Conservation (phyloP, 1,140 invertebrate genomes). For the Hermetia illucens region DNA sequence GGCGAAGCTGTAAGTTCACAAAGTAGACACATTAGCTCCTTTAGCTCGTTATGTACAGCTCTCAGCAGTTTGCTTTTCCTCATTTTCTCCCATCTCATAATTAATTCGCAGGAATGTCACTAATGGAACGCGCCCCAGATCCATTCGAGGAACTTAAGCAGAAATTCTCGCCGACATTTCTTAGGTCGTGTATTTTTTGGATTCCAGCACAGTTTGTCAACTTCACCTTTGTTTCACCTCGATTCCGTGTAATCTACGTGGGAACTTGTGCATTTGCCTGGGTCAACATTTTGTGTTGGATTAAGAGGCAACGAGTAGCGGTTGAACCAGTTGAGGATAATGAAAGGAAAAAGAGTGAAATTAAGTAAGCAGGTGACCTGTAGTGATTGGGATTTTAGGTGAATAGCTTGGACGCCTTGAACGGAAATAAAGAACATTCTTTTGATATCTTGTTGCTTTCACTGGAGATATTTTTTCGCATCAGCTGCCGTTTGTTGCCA, state of each 20-base stretch:
- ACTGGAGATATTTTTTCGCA: too few relatives aligned
- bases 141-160: constrained; percentile 48
- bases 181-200: constrained; percentile 63
- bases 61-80: background rate
- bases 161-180: constrained; percentile 60
- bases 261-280: constrained; percentile 55
- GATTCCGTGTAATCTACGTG: constrained; percentile 54
- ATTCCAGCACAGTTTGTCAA: constrained; percentile 61
- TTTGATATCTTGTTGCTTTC: too few relatives aligned
- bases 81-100: background rate
- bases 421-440: too few relatives aligned
- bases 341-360: too few relatives aligned
- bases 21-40: background rate
- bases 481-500: too few relatives aligned
- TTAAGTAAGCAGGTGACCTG: too few relatives aligned
- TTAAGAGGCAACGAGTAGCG: constrained; percentile 41
- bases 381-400: too few relatives aligned
- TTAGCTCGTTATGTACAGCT: background rate
- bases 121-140: constrained; percentile 52
- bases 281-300: constrained; percentile 64
- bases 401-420: too few relatives aligned
- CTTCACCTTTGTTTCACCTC: constrained; percentile 50
- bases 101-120: constrained; percentile 44
- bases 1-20: background rate
- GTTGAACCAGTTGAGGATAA: too few relatives aligned